Percentiles rank a stretch among this genome's conserved stretches.
These are phyloP conservation scores for Platichthys stellatus DNA, from an alignment of 2,113 vertebrate species.

Conservation along the genomic window DNA sequence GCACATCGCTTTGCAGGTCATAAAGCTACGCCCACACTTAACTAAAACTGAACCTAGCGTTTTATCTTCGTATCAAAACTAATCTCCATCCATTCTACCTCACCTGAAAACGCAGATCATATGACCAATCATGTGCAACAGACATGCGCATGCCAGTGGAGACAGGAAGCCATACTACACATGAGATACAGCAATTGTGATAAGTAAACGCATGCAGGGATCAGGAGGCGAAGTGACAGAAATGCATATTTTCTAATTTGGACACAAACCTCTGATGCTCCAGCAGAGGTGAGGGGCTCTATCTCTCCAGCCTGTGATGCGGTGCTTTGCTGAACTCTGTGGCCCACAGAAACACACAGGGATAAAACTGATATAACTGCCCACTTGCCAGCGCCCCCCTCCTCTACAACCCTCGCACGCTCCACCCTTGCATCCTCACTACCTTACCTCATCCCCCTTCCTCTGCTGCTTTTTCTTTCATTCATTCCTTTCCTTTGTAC, in stretches of 20 bases:
- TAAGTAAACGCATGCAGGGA: too few relatives aligned
- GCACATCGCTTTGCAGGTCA: too few relatives aligned
- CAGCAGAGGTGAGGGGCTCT: background rate
- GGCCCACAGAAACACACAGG: conserved; percentile 8
- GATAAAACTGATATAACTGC: conserved; percentile 11
- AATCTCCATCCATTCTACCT: too few relatives aligned
- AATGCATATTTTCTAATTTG: background rate
- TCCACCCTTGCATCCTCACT: conserved; percentile 46
- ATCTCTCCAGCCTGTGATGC: background rate
- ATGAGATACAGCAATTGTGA: too few relatives aligned
- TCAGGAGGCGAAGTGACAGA: too few relatives aligned
- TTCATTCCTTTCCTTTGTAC: conserved; percentile 72
- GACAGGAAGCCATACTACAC: too few relatives aligned
- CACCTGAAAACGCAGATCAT: too few relatives aligned
- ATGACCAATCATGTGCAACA: too few relatives aligned
- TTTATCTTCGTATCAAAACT: too few relatives aligned
- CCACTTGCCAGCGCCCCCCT: conserved; percentile 3
- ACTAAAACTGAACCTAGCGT: too few relatives aligned
- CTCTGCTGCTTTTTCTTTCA: conserved; percentile 60
- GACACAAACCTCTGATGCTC: background rate
- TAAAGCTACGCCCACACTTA: too few relatives aligned
- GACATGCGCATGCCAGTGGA: too few relatives aligned
- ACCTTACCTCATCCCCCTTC: conserved; percentile 65
- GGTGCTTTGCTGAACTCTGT: background rate
- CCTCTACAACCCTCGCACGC: conserved; percentile 20